Conservation (phyloP, 2,113 vertebrate species). For the Vulpes vulpes region DNA sequence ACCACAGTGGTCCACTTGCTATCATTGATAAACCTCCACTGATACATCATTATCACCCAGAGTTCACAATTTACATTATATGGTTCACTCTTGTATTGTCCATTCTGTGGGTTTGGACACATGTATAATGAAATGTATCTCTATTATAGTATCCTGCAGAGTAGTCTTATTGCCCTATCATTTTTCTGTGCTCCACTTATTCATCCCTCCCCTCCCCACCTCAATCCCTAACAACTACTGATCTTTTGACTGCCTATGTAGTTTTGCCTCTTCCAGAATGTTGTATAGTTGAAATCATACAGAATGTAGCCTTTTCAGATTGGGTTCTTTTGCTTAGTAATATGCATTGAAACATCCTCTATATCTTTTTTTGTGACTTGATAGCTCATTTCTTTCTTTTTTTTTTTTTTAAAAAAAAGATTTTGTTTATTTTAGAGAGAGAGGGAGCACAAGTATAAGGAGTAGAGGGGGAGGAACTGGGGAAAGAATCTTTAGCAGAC, state of each 20-base stretch:
- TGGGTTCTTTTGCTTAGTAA: neutral
- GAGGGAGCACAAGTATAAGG: neutral
- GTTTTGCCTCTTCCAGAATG: neutral
- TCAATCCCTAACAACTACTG: neutral
- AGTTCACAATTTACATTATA: neutral
- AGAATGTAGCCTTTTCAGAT: neutral
- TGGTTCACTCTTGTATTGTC: neutral
- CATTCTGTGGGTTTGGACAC: neutral
- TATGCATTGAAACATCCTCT: neutral
- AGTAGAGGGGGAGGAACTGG: neutral
- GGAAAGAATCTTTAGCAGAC: neutral
- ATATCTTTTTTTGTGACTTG: neutral
- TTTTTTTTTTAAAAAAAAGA: neutral
- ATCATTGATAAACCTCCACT: neutral
- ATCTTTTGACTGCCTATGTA: neutral
- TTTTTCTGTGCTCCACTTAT: neutral
- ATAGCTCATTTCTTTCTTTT: neutral
- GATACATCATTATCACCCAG: neutral
- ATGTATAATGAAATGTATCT: neutral
- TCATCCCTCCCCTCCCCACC: neutral
- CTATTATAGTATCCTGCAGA: neutral
- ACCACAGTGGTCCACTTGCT: neutral
- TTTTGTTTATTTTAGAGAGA: neutral
- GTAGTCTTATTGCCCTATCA: neutral
- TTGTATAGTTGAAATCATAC: neutral